Evolutionary conservation across 2,113 vertebrate genomes (phyloP).

Genomic region (Protobothrops flavoviridis): DNA sequence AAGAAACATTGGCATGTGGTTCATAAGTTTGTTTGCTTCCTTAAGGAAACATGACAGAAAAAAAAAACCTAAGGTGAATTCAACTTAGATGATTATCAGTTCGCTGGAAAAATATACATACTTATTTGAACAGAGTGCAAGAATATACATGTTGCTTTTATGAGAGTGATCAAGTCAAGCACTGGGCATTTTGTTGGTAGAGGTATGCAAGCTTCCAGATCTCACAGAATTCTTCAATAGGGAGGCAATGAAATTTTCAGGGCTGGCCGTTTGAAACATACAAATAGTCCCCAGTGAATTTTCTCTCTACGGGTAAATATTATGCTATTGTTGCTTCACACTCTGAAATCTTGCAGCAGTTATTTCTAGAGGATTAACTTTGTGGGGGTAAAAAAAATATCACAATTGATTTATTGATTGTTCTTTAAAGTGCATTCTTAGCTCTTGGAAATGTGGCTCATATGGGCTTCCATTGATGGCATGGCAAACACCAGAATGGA

Average conservation of each 20-base stretch:
- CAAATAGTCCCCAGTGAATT: not conserved
- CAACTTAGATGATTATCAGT: not conserved
- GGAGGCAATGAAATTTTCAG: not conserved
- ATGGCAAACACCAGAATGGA: not conserved
- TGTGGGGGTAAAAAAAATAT: not conserved
- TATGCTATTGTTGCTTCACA: too few relatives aligned
- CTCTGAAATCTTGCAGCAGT: not conserved
- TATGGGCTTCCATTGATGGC: not conserved
- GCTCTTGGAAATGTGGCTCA: not conserved
- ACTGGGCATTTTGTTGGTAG: not conserved
- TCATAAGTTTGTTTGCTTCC: not conserved
- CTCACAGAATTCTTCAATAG: not conserved
- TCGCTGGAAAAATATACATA: not conserved
- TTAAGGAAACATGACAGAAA: not conserved
- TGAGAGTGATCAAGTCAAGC: not conserved
- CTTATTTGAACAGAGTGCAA: not conserved
- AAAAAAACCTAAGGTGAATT: not conserved
- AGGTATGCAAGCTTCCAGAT: not conserved
- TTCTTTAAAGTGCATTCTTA: not conserved
- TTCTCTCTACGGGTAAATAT: not conserved
- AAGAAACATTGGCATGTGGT: not conserved
- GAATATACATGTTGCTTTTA: not conserved
- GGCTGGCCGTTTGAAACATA: not conserved
- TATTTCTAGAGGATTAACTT: not conserved
- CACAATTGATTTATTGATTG: not conserved